These are phyloP conservation scores for Euphonia xanthogaster DNA, from an alignment of 2,797 vertebrate genomes.

Conservation along the genomic window DNA sequence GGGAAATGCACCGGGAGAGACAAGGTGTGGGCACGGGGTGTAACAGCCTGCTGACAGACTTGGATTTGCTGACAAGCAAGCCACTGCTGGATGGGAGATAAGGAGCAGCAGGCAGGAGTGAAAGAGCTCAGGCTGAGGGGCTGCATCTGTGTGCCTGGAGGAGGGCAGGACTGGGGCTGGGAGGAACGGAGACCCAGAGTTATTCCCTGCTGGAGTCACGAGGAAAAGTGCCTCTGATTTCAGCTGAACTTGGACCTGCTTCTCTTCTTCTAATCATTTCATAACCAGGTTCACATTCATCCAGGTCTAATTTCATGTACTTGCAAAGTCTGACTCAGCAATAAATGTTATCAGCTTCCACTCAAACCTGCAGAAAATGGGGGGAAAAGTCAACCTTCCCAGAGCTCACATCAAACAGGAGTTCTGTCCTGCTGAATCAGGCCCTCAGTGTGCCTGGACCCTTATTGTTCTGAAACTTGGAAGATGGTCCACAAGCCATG, in stretches of 20 bases:
- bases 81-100: neutral
- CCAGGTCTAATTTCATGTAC: neutral
- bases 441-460: neutral
- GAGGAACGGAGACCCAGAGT: rapidly evolving
- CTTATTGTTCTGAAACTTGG: neutral
- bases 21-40: neutral
- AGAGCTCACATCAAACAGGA: neutral
- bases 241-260: neutral
- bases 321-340: constrained; percentile 41
- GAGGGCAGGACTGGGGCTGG: neutral
- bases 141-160: neutral
- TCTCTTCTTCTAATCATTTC: neutral
- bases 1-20: neutral
- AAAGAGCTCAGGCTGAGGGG: neutral
- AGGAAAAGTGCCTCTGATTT: neutral
- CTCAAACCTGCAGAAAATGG: constrained; percentile 10
- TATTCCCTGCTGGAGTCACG: neutral
- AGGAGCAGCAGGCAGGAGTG: neutral
- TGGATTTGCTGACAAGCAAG: neutral
- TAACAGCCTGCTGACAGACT: neutral
- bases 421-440: constrained; percentile 35
- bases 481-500: neutral
- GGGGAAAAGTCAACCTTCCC: neutral
- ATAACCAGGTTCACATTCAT: neutral
- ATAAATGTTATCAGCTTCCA: constrained; percentile 24